Evolutionary conservation across 2,113 vertebrate genomes (phyloP), one percentile per base, ranked within the genome.

Genomic region (Fregetta grallaria): DNA sequence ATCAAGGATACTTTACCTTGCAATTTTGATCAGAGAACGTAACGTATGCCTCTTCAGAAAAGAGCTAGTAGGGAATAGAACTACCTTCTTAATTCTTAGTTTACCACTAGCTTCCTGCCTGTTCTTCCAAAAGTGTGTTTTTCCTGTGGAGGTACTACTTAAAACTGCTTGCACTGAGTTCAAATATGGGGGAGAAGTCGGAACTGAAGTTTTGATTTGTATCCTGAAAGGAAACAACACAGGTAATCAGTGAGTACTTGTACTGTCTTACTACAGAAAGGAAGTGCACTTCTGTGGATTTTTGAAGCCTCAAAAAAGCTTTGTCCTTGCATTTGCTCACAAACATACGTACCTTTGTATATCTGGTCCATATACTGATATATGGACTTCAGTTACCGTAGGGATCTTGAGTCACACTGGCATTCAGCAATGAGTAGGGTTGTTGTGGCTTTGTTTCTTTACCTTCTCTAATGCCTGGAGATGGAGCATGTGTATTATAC

Each of bases 301-400:
- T n/a, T 26, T 45, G 77, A n/a, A 89, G 36, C 36, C 40, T 68
- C 53, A n/a, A 3, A 45, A 32, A 26, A 79, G 6, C 10, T 22
- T 75, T 63, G 15, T 44, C 36, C 79, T 53, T 25, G 27, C 15
- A 7, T 40, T 93, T 83, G 19, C 22, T 25, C 36, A 49, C 36
- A 63, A 1, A 9, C 1, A 1, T 59, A 5, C 12, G 44, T 15
- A 7, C 13, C 32, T 90, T 44, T 72, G 6, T 23, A 2, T 36
- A 7, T 34, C 30, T 84, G 59, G 6, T 85, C 38, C 13, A 1
- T 6, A n/a, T n/a, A 21, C 36, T 14, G 16, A 1, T 27, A 15
- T 4, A 5, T 17, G n/a, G 38, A 32, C 34, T 74, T 62, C 11
- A 58, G 40, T 44, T 62, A 16, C 27, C 0, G 0, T 12, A 34